A percentile compares a stretch with the other conserved stretches of the same genome.
Conservation (phyloP, 1,140 invertebrate species). For the Eupristina koningsbergeri region DNA sequence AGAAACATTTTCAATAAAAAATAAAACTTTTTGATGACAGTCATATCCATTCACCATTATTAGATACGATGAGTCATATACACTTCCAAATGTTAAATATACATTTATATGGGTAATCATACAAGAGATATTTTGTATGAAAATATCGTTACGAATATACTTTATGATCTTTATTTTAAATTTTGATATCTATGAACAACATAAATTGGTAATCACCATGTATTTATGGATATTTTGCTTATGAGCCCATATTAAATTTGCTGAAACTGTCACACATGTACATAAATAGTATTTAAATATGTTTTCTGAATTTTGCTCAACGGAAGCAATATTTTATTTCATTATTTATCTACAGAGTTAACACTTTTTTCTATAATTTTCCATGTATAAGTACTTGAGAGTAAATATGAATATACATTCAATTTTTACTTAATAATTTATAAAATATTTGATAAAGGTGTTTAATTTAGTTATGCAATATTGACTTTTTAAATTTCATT, state of each 20-base stretch:
- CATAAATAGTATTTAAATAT: not conserved
- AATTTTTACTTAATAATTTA: too few species aligned
- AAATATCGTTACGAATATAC: not conserved
- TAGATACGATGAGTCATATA: not conserved
- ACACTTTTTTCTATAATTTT: not conserved
- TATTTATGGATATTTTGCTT: conserved; percentile 14
- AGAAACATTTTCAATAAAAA: too few species aligned
- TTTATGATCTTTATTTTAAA: conserved; percentile 17
- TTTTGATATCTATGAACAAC: conserved; percentile 53
- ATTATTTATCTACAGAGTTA: conserved; percentile 31
- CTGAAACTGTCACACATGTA: not conserved
- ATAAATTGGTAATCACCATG: conserved; percentile 43
- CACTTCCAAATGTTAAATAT: not conserved
- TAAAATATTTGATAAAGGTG: not conserved
- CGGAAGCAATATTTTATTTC: conserved; percentile 23
- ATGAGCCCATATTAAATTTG: conserved; percentile 29
- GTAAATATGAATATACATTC: not conserved
- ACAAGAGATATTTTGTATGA: not conserved
- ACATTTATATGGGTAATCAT: not conserved
- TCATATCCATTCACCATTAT: too few species aligned
- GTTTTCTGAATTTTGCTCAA: conserved; percentile 10
- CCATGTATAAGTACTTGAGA: not conserved
- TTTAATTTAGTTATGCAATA: not conserved
- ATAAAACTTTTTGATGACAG: too few species aligned
- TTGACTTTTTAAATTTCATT: too few species aligned